phyloP scores from a whole-genome alignment of 2,797 vertebrate genomes.

The Cryptoblepharus egeriae region DNA sequence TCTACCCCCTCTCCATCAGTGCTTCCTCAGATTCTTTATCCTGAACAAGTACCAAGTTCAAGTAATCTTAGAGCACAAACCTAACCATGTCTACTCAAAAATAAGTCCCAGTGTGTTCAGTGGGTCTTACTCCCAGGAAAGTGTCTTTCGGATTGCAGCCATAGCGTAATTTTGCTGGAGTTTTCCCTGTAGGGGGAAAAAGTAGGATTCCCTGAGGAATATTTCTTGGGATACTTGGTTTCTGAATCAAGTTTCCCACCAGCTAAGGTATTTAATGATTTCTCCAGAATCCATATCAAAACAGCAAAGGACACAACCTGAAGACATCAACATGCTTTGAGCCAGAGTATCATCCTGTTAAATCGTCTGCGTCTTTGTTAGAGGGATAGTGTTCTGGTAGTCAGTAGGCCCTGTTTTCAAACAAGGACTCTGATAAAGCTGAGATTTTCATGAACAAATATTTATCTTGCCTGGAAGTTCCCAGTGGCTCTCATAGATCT shows the following conservation, averaged over 20 bases:
- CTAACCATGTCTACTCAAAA: too few species aligned
- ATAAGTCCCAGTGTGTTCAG: too few species aligned
- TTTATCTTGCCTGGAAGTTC: neutral
- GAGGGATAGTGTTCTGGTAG: neutral
- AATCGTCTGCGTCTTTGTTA: neutral
- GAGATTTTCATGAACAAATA: neutral
- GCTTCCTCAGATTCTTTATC: neutral
- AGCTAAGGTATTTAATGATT: neutral
- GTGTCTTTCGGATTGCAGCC: too few species aligned
- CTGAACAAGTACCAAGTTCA: neutral
- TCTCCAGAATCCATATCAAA: neutral
- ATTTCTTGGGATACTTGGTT: neutral
- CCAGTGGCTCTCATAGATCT: too few species aligned
- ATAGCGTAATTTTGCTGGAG: too few species aligned
- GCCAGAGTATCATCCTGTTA: neutral
- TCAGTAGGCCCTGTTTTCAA: neutral
- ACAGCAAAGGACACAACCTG: neutral
- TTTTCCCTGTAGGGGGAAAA: too few species aligned
- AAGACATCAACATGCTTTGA: neutral
- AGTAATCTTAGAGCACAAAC: neutral
- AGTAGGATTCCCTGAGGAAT: neutral
- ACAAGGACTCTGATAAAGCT: neutral
- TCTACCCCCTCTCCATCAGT: neutral
- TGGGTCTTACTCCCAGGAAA: too few species aligned
- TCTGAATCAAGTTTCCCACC: neutral